phyloP scores from a whole-genome alignment of 2,797 vertebrate species.

The Muscicapa striata region DNA sequence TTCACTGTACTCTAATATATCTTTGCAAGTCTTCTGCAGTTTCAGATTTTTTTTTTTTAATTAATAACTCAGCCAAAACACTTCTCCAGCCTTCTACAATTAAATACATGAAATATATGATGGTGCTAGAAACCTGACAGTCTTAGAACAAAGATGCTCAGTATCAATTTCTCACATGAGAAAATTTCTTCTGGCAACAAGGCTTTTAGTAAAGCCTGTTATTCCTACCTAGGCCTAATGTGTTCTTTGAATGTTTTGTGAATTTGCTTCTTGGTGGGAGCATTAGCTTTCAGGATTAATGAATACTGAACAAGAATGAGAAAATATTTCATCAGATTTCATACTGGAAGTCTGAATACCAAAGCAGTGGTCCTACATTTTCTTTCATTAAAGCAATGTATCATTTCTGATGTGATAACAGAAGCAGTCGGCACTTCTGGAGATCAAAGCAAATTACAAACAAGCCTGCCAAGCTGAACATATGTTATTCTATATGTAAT shows the following conservation, averaged over 20 bases:
- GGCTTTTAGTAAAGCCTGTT: neutral
- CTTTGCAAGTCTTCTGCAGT: neutral
- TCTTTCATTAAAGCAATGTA: constrained; percentile 43
- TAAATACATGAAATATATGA: constrained; percentile 8
- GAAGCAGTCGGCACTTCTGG: constrained; percentile 12
- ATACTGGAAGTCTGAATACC: neutral
- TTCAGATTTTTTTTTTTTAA: neutral
- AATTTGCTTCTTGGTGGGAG: neutral
- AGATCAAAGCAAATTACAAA: constrained; percentile 49
- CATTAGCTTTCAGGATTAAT: neutral
- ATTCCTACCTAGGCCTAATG: neutral
- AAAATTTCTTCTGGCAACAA: neutral
- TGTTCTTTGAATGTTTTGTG: neutral
- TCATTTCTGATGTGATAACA: constrained; percentile 52
- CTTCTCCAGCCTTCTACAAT: neutral
- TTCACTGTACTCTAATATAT: neutral
- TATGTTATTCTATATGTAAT: constrained; percentile 51
- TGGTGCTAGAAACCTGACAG: neutral
- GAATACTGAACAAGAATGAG: neutral
- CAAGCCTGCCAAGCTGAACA: constrained; percentile 14
- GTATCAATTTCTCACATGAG: neutral
- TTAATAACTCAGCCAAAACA: constrained; percentile 15
- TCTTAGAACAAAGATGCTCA: neutral
- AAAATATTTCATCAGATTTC: constrained; percentile 13
- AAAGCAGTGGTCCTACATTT: neutral